These are phyloP conservation scores for Parochlus steinenii DNA, from an alignment of 2,888 invertebrate genomes.

Conservation along the genomic window DNA sequence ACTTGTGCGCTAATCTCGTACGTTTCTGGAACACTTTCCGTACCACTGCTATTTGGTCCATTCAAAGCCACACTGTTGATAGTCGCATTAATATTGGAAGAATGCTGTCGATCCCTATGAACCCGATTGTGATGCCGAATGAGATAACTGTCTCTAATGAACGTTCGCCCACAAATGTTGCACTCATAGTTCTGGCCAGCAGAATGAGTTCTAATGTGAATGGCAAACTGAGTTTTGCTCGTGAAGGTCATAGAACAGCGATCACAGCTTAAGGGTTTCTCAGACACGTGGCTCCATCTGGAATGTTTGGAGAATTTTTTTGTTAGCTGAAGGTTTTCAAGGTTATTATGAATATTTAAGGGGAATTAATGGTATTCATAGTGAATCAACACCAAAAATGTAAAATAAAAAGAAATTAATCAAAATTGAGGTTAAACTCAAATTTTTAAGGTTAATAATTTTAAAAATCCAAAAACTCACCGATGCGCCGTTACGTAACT, in stretches of 20 bases:
- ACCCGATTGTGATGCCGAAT: slow-evolving; percentile 64
- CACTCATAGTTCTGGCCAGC: slow-evolving; percentile 55
- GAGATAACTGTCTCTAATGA: slow-evolving; percentile 60
- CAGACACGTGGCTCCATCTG: slow-evolving; percentile 62
- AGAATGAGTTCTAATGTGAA: slow-evolving; percentile 58
- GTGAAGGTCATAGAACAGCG: slow-evolving; percentile 56
- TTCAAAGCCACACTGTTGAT: slow-evolving; percentile 30
- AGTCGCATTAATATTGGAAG: slow-evolving; percentile 36
- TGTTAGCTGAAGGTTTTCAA: background rate
- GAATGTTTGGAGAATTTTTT: slow-evolving; percentile 10
- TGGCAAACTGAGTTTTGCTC: slow-evolving; percentile 56
- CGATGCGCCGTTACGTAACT: slow-evolving; percentile 65
- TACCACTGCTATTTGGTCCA: slow-evolving; percentile 13
- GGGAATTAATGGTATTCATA: background rate
- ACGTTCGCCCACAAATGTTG: slow-evolving; percentile 54
- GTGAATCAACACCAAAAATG: too few species aligned
- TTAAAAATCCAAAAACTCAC: slow-evolving; percentile 21
- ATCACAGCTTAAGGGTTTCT: slow-evolving; percentile 55
- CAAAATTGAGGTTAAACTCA: background rate
- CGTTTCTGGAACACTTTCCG: slow-evolving; percentile 17
- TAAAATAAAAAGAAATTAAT: slow-evolving; percentile 1
- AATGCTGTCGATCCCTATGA: slow-evolving; percentile 44
- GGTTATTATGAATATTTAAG: background rate
- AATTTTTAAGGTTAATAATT: background rate
- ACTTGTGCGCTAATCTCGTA: slow-evolving; percentile 19